Evolutionary conservation across 2,113 vertebrate genomes (phyloP).

Genomic region (Tetraodon nigroviridis): DNA sequence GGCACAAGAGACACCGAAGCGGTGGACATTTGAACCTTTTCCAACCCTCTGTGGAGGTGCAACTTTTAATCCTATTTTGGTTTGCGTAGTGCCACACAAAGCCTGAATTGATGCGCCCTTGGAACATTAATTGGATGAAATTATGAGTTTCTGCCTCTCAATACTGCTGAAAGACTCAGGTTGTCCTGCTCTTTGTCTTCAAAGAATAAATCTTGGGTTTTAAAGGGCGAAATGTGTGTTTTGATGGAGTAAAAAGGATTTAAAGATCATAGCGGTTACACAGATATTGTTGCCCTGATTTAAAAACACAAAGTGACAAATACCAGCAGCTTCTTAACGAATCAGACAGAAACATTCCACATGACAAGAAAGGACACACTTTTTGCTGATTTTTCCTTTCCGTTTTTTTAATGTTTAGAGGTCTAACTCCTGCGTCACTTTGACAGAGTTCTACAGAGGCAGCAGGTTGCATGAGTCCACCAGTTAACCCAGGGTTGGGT

Average conservation of each 20-base stretch:
- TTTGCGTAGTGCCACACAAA: conserved; percentile 12
- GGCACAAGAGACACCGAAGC: conserved; percentile 11
- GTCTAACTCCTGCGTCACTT: not conserved
- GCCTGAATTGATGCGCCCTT: conserved; percentile 24
- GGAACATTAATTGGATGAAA: conserved; percentile 41
- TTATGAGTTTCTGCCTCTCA: conserved; percentile 11
- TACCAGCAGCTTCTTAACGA: not conserved
- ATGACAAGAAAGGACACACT: too few species aligned
- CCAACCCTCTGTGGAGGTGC: conserved; percentile 7
- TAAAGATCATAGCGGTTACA: not conserved
- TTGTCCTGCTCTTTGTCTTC: not conserved
- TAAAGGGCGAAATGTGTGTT: not conserved
- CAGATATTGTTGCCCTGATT: not conserved
- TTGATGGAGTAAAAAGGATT: not conserved
- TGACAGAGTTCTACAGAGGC: not conserved
- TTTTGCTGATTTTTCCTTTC: too few species aligned
- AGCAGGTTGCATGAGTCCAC: conserved; percentile 27
- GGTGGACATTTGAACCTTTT: conserved; percentile 17
- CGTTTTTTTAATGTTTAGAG: too few species aligned
- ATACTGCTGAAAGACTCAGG: conserved; percentile 6
- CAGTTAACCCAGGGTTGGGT: conserved; percentile 23
- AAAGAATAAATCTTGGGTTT: conserved; percentile 6
- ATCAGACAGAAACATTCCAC: too few species aligned
- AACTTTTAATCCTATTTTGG: conserved; percentile 9
- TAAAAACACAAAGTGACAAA: not conserved